Evolutionary conservation across 2,888 invertebrate species (phyloP).

Genomic region (Callimorpha dominula): DNA sequence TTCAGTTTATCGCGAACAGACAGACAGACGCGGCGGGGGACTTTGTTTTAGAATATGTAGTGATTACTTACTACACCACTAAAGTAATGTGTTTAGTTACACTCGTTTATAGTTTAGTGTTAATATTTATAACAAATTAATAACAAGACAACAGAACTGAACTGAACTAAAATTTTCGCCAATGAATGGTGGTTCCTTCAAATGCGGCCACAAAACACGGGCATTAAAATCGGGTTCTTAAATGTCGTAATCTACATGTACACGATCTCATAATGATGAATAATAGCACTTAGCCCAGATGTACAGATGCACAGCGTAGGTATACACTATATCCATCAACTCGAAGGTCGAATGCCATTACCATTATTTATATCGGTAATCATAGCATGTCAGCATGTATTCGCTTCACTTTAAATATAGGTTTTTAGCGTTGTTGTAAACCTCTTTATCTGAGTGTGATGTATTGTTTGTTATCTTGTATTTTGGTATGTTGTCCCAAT

Average conservation of each 20-base stretch:
- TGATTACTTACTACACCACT: not conserved
- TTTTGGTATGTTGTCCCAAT: not conserved
- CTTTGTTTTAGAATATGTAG: no score
- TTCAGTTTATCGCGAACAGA: no score
- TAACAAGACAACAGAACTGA: no score
- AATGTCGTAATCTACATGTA: constrained; percentile 18
- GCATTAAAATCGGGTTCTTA: not conserved
- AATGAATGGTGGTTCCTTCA: not conserved
- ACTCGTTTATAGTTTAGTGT: not conserved
- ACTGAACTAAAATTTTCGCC: not conserved
- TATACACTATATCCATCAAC: constrained; percentile 13
- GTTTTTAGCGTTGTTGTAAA: constrained; percentile 1
- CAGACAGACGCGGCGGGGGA: no score
- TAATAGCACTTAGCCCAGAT: constrained; percentile 33
- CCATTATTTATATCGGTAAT: constrained; percentile 7
- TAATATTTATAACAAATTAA: no score
- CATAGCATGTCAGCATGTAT: not conserved
- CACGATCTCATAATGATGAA: constrained; percentile 40
- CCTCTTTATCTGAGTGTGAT: not conserved
- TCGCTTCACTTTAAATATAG: constrained; percentile 6
- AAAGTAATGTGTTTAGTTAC: not conserved
- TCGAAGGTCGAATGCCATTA: constrained; percentile 19
- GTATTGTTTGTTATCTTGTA: not conserved
- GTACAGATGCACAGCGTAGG: constrained; percentile 16
- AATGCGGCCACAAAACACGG: not conserved